Conservation (phyloP, 1,140 invertebrate species). For the Brachionus rotundiformis region DNA sequence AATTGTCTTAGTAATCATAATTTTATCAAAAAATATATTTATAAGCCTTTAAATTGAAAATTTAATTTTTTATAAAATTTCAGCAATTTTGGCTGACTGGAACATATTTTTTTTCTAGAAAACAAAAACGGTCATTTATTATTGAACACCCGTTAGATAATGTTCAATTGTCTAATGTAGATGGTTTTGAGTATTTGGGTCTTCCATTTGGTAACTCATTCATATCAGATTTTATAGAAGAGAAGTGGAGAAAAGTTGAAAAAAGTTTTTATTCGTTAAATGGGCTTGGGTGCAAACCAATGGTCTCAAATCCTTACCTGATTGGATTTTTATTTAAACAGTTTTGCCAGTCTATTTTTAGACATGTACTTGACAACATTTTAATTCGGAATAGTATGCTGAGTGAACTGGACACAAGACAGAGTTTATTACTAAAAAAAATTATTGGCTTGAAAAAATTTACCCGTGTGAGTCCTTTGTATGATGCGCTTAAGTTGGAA, state of each 20-base stretch:
- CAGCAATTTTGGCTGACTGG: no score
- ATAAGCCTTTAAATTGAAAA: no score
- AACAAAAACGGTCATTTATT: no score
- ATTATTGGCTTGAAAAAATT: background rate
- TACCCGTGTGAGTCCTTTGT: background rate
- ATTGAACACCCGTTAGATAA: no score
- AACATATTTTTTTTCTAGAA: no score
- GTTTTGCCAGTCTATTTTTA: conserved; percentile 11
- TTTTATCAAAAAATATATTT: no score
- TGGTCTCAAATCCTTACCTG: background rate
- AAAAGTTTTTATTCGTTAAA: conserved; percentile 14
- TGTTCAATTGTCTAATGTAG: no score
- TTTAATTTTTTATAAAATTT: no score
- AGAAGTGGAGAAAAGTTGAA: conserved; percentile 8
- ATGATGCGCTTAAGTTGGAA: background rate
- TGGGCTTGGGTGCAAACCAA: background rate
- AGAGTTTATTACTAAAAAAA: background rate
- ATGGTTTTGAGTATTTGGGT: no score
- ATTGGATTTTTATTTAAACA: conserved; percentile 15
- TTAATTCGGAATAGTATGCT: background rate
- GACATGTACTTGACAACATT: conserved; percentile 3
- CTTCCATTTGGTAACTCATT: no score
- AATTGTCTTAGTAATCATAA: no score
- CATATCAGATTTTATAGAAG: background rate
- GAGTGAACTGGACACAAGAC: background rate